phyloP scores from a whole-genome alignment of 2,888 invertebrate species.

The Dorcus parallelipipedus region DNA sequence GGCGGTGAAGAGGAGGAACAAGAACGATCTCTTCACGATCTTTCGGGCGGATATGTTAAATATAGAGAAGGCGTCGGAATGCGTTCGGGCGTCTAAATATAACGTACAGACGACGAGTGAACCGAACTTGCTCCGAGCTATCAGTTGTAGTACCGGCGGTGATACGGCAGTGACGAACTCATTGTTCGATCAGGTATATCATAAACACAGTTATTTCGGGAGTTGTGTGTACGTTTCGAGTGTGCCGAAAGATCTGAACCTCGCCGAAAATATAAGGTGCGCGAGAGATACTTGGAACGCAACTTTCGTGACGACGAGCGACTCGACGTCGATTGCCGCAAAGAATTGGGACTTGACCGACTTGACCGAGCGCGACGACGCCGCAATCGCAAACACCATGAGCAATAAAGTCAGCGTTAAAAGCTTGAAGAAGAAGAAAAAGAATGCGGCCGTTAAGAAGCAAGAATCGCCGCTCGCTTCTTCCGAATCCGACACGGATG shows the following conservation, averaged over 20 bases:
- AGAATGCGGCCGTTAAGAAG: neutral
- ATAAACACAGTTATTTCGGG: slow-evolving; percentile 32
- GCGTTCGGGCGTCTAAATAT: slow-evolving; percentile 39
- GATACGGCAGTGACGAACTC: slow-evolving; percentile 14
- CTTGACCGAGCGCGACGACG: slow-evolving; percentile 23
- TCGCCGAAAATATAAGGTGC: slow-evolving; percentile 46
- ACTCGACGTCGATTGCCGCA: slow-evolving; percentile 41
- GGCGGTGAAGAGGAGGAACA: neutral
- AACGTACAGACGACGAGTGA: slow-evolving; percentile 43
- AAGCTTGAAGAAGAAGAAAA: slow-evolving; percentile 15
- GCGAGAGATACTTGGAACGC: slow-evolving; percentile 22
- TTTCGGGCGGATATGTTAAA: slow-evolving; percentile 33
- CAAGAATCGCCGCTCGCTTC: neutral
- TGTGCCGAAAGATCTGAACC: slow-evolving; percentile 66
- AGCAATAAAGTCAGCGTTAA: slow-evolving; percentile 21
- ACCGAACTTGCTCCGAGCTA: slow-evolving; percentile 39
- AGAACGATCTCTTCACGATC: neutral
- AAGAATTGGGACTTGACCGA: slow-evolving; percentile 48
- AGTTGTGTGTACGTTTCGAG: slow-evolving; percentile 51
- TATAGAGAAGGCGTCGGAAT: slow-evolving; percentile 38
- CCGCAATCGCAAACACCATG: slow-evolving; percentile 17
- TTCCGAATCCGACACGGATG: slow-evolving; percentile 6
- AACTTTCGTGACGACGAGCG: neutral
- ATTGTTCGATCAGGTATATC: slow-evolving; percentile 7
- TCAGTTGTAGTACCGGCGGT: slow-evolving; percentile 22